Evolutionary conservation across 2,113 vertebrate genomes (phyloP).

Genomic region (Spilogale gracilis): DNA sequence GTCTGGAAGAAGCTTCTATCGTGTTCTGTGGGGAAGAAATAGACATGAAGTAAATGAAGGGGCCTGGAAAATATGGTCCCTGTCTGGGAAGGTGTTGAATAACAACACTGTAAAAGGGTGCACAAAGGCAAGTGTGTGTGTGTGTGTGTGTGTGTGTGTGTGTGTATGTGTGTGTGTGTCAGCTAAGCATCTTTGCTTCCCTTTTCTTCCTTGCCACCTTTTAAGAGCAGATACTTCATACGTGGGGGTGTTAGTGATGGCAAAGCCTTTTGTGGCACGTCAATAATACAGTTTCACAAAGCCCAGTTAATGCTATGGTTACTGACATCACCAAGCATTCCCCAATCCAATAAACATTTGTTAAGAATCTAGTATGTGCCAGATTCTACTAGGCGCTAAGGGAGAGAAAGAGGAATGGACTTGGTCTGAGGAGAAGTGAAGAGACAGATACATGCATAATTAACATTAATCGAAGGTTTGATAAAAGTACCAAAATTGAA

Average conservation of each 20-base stretch:
- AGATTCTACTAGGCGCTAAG: background rate
- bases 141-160: too few species aligned
- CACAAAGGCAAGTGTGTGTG: background rate
- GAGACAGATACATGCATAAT: constrained; percentile 55
- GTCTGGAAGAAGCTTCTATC: background rate
- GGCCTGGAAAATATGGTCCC: background rate
- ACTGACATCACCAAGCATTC: background rate
- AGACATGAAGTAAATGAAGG: background rate
- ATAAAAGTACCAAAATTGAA: constrained; percentile 54
- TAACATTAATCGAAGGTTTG: constrained; percentile 43
- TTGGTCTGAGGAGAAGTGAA: constrained; percentile 4
- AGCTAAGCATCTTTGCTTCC: background rate
- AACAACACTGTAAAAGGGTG: background rate
- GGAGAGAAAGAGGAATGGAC: constrained; percentile 37
- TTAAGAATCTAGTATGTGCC: background rate
- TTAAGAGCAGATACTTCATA: background rate
- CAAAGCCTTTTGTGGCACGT: background rate
- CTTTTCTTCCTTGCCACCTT: background rate
- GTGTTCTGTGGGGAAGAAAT: background rate
- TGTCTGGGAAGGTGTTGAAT: background rate
- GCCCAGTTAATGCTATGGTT: background rate
- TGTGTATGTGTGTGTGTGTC: background rate
- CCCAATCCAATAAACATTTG: constrained; percentile 16
- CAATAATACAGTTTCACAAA: constrained; percentile 16
- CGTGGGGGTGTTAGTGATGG: background rate